phyloP scores from a whole-genome alignment of 2,888 invertebrate genomes.

The Calliphora vomitoria region DNA sequence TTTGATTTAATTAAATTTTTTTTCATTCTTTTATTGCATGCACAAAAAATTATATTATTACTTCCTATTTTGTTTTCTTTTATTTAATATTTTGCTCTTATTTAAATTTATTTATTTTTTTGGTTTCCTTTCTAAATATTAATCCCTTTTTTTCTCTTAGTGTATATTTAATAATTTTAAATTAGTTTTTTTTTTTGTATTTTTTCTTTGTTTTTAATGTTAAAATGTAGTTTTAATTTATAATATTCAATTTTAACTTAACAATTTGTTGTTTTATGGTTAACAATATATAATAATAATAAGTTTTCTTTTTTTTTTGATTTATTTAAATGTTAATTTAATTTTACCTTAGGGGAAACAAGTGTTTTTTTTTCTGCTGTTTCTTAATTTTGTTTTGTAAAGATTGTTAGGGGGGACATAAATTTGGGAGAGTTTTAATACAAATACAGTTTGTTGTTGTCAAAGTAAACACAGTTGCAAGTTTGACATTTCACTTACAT shows the following conservation, averaged over 20 bases:
- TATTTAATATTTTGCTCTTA: conserved; percentile 41
- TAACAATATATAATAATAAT: conserved; percentile 58
- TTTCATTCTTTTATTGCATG: conserved; percentile 80
- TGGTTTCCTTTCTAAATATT: conserved; percentile 72
- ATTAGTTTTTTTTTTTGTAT: conserved; percentile 67
- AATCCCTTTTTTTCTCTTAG: conserved; percentile 64
- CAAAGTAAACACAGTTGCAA: not conserved
- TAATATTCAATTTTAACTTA: conserved; percentile 70
- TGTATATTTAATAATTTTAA: conserved; percentile 14
- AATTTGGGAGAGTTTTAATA: not conserved
- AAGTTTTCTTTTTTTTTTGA: conserved; percentile 14
- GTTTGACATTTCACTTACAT: not conserved
- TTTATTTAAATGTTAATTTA: conserved; percentile 8
- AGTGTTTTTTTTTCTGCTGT: not conserved
- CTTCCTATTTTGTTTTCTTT: conserved; percentile 54
- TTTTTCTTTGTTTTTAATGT: conserved; percentile 50
- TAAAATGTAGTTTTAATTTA: conserved; percentile 58
- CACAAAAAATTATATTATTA: conserved; percentile 80
- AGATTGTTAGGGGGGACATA: not conserved
- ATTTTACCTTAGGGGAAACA: conserved; percentile 12
- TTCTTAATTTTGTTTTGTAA: not conserved
- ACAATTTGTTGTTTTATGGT: conserved; percentile 69
- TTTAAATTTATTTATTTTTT: conserved; percentile 35
- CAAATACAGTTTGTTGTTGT: not conserved
- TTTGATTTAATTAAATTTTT: conserved; percentile 34